Base-by-base conservation (phyloP, 2,797 vertebrate genomes). In the Hippoglossus hippoglossus region DNA sequence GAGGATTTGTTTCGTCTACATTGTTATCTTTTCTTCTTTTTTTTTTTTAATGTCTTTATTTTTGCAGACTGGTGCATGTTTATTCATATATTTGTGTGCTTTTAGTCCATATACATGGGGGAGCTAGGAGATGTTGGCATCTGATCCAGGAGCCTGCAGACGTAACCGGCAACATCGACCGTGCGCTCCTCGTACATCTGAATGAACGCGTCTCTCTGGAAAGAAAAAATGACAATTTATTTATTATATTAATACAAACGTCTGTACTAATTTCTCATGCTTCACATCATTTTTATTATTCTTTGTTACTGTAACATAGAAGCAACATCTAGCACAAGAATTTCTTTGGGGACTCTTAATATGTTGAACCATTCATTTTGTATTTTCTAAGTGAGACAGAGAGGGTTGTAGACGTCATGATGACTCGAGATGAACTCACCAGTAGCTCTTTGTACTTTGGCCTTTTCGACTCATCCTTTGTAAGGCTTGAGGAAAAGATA, bases 361-460 rank as follows among this genome's bases (percentile, higher is more conserved):
- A 21, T 21, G 15, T 21, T 49, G 6, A 49, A 21, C 8, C 46
- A 6, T 7, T 49, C 47, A 49, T 49, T 19, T 21, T 21, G n/a
- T 49, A 21, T 8, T 49, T 49, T 19, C 10, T 9, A 6, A n/a
- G 41, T 44, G 41, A 18, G 5, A 21, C 19, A 47, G 19, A 49
- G 18, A 49, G 8, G 41, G 18, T 46, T 39, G 36, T 15, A 4
- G 50, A 16, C 8, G 15, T 28, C 6, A 55, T 53, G 6, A 53
- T 2, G 19, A 22, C 47, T 34, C n/a, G 21, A 15, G 21, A n/a
- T 16, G 18, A 64, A 96, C 97, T 96, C 81, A 99, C 98, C 97
- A 99, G 95, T 90, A 99, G 96, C 92, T 99, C 98, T 92, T 96
- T 97, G 95, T 99, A 99, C 95, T 99, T 99, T 95, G 98, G 98